Conservation (phyloP, 2,888 invertebrate genomes). For the Synanthedon vespiformis region DNA sequence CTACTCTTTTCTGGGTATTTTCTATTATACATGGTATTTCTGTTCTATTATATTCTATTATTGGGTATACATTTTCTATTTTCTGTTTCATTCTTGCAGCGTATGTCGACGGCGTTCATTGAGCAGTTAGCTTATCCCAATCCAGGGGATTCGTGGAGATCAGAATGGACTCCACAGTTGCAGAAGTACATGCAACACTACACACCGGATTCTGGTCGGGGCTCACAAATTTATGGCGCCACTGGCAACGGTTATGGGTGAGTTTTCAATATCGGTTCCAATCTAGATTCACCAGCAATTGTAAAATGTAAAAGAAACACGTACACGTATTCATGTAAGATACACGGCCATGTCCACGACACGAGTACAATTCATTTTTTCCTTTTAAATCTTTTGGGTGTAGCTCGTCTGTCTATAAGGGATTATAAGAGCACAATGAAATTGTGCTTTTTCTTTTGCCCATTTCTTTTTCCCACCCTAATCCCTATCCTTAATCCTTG, state of each 20-base stretch:
- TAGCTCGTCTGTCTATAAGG: too few relatives aligned
- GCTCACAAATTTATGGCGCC: constrained; percentile 60
- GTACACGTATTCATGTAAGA: not conserved
- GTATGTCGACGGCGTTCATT: constrained; percentile 64
- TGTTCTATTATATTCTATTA: too few relatives aligned
- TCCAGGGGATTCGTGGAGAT: constrained; percentile 66
- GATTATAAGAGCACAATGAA: too few relatives aligned
- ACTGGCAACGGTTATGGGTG: constrained; percentile 57
- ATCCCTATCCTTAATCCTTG: too few relatives aligned
- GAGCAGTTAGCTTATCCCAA: constrained; percentile 62
- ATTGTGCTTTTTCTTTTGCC: too few relatives aligned
- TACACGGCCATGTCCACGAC: not conserved
- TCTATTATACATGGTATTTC: too few relatives aligned
- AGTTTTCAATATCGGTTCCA: not conserved
- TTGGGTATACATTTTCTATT: too few relatives aligned
- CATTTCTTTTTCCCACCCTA: too few relatives aligned
- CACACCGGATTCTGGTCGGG: constrained; percentile 63
- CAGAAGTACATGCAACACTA: constrained; percentile 68
- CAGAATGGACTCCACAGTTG: constrained; percentile 65
- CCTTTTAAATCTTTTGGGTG: not conserved
- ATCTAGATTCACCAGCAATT: not conserved
- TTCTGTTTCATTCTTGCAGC: constrained; percentile 24
- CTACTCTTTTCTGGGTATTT: too few relatives aligned
- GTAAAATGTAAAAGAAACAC: not conserved
- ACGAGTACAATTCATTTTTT: not conserved